Percentiles rank a stretch among this genome's conserved stretches.
Conservation (phyloP, 2,888 invertebrate genomes). For the Pecten maximus region DNA sequence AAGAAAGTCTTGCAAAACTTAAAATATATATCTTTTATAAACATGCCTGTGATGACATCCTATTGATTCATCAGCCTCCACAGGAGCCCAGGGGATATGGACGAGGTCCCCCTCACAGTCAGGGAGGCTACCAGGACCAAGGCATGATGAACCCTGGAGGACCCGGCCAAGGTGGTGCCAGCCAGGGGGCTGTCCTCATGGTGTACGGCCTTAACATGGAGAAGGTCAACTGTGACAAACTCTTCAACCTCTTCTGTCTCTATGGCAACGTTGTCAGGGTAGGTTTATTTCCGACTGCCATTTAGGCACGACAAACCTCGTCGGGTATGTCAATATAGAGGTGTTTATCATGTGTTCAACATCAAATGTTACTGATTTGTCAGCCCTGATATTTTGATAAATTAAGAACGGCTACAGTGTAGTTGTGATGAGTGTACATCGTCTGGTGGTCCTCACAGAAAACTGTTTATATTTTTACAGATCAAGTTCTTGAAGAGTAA, state of each 20-base stretch:
- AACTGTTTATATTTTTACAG: slow-evolving; percentile 82
- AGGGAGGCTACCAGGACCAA: slow-evolving; percentile 41
- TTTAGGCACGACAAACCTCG: no score
- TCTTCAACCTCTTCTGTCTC: slow-evolving; percentile 99
- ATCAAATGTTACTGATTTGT: no score
- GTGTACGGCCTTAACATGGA: slow-evolving; percentile 97
- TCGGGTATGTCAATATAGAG: no score
- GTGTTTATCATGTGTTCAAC: no score
- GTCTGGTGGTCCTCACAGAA: background rate
- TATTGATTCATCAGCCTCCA: background rate
- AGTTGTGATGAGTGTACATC: no score
- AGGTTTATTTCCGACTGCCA: slow-evolving; percentile 80
- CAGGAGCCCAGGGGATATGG: slow-evolving; percentile 53
- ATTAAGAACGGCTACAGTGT: no score
- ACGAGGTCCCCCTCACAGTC: slow-evolving; percentile 43
- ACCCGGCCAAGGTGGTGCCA: slow-evolving; percentile 53
- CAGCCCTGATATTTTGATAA: no score
- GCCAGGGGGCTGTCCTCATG: slow-evolving; percentile 93
- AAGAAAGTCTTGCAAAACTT: no score
- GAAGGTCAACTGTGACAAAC: slow-evolving; percentile 96
- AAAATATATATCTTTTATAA: no score
- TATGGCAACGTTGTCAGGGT: slow-evolving; percentile 99
- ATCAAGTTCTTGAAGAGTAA: slow-evolving; percentile 99
- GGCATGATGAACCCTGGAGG: slow-evolving; percentile 39
- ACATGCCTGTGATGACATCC: no score